Base-by-base conservation (phyloP, 1,140 invertebrate species). In the Drosophila ironensis region DNA sequence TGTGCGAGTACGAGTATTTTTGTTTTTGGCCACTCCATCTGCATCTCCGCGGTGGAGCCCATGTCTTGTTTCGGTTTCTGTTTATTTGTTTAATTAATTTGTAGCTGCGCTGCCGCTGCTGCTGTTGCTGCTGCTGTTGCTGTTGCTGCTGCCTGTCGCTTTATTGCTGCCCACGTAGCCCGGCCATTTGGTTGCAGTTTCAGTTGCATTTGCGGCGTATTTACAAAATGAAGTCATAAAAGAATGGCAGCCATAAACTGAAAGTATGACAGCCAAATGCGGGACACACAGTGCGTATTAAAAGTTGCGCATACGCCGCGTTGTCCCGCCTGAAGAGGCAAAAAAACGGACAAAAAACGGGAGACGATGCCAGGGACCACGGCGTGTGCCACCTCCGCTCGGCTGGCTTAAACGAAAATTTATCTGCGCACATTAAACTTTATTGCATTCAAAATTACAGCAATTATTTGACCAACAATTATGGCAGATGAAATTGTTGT, bases 71-170 rank as follows among this genome's bases (percentile, higher is more conserved):
- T 63, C 12, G 41, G 56, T 38, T 40, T 54, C 50, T 70, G 72
- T 78, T 77, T 73, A 70, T 73, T 84, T 82, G 78, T 70, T 77
- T 82, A 82, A 82, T 82, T 82, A 86, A 82, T 82, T 82, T 82
- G 78, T 84, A 51, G 68, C 46, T 51, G n/a, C n/a, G n/a, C n/a
- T n/a, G n/a, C n/a, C n/a, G n/a, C n/a, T n/a, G n/a, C n/a, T n/a
- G n/a, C n/a, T n/a, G n/a, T n/a, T n/a, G n/a, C n/a, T n/a, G n/a
- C n/a, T n/a, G 66, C 40, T 50, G 52, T 7, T 17, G 38, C 35
- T 14, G 6, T 8, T 8, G 8, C 4, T n/a, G 16, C 57, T 45
- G 57, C 40, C 59, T 61, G 30, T 63, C 35, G 66, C 67, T 71
- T 72, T 63, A 72, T 71, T 53, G 54, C 78, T 73, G 73, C 78